Conservation (phyloP, 2,888 invertebrate species). For the Polylopha cassiicola region DNA sequence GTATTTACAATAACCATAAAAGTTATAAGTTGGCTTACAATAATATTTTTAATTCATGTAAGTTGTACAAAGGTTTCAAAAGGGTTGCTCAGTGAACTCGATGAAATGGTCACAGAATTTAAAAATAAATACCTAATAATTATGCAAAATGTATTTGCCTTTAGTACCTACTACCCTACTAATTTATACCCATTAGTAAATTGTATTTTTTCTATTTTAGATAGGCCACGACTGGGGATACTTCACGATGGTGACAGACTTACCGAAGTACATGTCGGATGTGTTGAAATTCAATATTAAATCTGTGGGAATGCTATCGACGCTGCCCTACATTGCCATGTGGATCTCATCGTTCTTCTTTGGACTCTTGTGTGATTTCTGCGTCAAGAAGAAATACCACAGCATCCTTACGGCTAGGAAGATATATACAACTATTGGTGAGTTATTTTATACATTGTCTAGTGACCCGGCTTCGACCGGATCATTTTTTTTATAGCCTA, state of each 20-base stretch:
- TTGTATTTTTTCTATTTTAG: slow-evolving; percentile 48
- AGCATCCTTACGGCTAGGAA: slow-evolving; percentile 77
- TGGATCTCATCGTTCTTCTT: slow-evolving; percentile 80
- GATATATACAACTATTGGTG: slow-evolving; percentile 82
- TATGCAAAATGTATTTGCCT: too few species aligned
- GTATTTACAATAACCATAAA: too few species aligned
- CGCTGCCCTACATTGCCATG: slow-evolving; percentile 81
- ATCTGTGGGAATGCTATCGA: slow-evolving; percentile 79
- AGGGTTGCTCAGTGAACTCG: too few species aligned
- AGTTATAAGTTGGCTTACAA: too few species aligned
- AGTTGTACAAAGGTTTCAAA: too few species aligned
- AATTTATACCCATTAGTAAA: not conserved
- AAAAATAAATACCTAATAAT: too few species aligned
- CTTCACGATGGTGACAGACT: slow-evolving; percentile 83
- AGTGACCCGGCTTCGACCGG: too few species aligned
- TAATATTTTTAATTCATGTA: too few species aligned
- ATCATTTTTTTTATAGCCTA: too few species aligned
- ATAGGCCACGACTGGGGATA: slow-evolving; percentile 84
- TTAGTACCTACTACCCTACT: not conserved
- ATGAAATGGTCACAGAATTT: too few species aligned
- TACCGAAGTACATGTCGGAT: slow-evolving; percentile 83
- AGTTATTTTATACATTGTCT: slow-evolving; percentile 33
- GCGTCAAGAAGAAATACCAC: slow-evolving; percentile 78
- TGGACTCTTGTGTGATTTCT: slow-evolving; percentile 82
- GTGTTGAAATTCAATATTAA: slow-evolving; percentile 81